A percentile compares a stretch with the other conserved stretches of the same genome.
phyloP scores from a whole-genome alignment of 1,140 invertebrate genomes.

The Magallana ariakensis region DNA sequence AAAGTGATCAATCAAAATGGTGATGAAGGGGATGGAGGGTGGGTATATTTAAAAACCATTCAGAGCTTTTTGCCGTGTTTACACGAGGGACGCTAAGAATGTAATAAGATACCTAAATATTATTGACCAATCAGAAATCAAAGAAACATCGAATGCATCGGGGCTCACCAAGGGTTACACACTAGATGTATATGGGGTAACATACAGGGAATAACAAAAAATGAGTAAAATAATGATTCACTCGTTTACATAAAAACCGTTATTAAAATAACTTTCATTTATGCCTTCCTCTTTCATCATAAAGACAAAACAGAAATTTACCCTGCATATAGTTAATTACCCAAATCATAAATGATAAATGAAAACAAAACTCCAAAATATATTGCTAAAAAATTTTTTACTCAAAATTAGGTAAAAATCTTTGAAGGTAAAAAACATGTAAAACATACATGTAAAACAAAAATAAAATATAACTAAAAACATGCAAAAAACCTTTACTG shows the following conservation, averaged over 20 bases:
- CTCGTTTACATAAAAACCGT: background rate
- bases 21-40: no score
- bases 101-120: background rate
- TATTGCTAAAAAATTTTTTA: no score
- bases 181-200: background rate
- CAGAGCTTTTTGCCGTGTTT: background rate
- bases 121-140: background rate
- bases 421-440: no score
- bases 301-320: no score
- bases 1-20: no score
- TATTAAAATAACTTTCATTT: background rate
- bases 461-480: no score
- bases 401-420: no score
- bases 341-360: no score
- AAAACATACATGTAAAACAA: no score
- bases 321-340: no score
- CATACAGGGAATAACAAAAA: background rate
- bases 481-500: no score
- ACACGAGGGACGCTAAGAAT: background rate
- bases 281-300: background rate
- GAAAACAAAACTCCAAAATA: no score
- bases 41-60: background rate
- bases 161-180: background rate
- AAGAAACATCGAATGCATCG: background rate
- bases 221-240: background rate